These are phyloP conservation scores for Pithys albifrons DNA, from an alignment of 2,113 vertebrate species.

Conservation along the genomic window DNA sequence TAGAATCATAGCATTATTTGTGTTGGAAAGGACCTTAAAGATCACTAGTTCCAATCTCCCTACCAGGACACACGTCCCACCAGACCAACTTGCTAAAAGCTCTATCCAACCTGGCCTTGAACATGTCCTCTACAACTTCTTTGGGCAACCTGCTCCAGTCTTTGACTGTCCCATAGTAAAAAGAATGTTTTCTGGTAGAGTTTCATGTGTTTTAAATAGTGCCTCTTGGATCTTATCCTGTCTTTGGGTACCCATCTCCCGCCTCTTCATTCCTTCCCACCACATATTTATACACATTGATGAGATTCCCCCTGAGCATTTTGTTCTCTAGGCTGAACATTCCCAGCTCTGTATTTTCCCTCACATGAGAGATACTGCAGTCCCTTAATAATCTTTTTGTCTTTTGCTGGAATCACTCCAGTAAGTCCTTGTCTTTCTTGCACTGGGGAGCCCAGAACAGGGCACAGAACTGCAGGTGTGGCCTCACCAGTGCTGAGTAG, in stretches of 20 bases:
- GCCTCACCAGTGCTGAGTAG: background rate
- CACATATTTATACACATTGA: background rate
- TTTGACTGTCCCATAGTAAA: background rate
- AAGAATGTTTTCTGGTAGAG: background rate
- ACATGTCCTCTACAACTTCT: background rate
- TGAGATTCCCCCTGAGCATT: background rate
- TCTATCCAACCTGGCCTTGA: background rate
- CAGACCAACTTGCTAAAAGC: background rate
- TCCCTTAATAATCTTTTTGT: background rate
- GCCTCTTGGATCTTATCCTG: background rate
- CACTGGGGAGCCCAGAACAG: background rate
- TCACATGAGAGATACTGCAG: background rate
- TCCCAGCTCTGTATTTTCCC: background rate
- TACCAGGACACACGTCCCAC: background rate
- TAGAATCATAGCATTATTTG: background rate
- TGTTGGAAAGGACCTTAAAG: background rate
- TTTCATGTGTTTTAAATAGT: background rate
- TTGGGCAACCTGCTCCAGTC: background rate
- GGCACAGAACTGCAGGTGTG: background rate
- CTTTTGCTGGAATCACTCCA: background rate
- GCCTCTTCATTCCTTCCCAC: background rate
- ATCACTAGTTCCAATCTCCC: background rate
- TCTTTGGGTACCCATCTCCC: background rate
- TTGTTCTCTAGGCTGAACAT: background rate
- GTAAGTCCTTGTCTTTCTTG: background rate